These are phyloP conservation scores for Lithophane socia DNA, from an alignment of 2,888 invertebrate genomes.

Conservation along the genomic window DNA sequence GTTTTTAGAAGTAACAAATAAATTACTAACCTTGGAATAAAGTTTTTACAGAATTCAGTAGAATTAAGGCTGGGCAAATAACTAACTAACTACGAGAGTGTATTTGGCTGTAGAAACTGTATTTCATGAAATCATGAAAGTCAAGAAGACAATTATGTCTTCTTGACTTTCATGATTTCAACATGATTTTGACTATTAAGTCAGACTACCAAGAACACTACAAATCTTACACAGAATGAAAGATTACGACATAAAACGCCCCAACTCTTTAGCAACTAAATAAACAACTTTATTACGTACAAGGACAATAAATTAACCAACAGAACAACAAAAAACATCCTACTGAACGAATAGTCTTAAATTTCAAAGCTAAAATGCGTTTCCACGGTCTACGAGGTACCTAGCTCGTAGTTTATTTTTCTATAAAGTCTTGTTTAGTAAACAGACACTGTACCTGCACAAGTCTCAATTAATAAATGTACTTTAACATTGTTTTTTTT, in stretches of 20 bases:
- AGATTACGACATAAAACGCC: conserved; percentile 9
- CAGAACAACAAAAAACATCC: not conserved
- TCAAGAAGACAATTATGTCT: not conserved
- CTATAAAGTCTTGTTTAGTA: not conserved
- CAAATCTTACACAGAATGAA: conserved; percentile 33
- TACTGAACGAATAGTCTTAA: conserved; percentile 13
- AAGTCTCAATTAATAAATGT: too few species aligned
- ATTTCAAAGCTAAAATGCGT: conserved; percentile 19
- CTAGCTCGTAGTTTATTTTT: not conserved
- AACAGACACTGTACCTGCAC: not conserved
- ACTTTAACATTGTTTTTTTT: too few species aligned
- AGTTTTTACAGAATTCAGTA: not conserved
- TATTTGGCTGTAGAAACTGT: not conserved
- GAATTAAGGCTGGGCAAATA: not conserved
- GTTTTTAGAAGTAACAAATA: not conserved
- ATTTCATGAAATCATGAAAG: conserved; percentile 1
- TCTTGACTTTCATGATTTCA: too few species aligned
- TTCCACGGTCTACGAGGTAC: not conserved
- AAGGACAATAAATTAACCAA: conserved; percentile 49
- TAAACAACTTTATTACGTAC: conserved; percentile 47
- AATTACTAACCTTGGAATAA: not conserved
- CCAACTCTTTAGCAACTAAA: conserved; percentile 33
- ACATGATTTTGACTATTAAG: too few species aligned
- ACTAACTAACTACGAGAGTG: too few species aligned
- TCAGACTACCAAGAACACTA: not conserved